phyloP scores from a whole-genome alignment of 2,113 vertebrate species.

The Camelus bactrianus region DNA sequence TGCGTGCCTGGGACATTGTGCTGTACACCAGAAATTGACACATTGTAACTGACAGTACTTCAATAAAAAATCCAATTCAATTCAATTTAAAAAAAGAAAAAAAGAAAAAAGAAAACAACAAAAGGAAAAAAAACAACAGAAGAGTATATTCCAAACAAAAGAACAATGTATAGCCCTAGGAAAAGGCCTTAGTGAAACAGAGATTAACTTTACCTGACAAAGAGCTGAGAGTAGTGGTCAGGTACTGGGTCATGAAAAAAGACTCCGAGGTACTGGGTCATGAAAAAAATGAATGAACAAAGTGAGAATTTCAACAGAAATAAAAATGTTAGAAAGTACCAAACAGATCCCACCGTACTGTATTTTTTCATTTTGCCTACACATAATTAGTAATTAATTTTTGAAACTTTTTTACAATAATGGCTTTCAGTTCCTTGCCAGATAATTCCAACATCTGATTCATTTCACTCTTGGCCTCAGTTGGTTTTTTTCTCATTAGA shows the following conservation, averaged over 20 bases:
- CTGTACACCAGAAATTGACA: no score
- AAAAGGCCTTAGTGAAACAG: not conserved
- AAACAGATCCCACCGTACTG: not conserved
- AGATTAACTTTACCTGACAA: not conserved
- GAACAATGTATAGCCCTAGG: not conserved
- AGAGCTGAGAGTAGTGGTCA: not conserved
- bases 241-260: not conserved
- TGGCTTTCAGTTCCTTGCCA: not conserved
- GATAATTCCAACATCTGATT: not conserved
- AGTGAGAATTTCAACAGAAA: not conserved
- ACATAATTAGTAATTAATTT: not conserved
- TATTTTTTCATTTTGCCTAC: not conserved
- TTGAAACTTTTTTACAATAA: not conserved
- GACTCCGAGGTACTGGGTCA: not conserved
- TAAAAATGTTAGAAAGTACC: not conserved
- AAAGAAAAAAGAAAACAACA: not conserved
- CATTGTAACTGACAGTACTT: no score
- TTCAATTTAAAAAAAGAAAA: no score
- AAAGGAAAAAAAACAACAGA: not conserved
- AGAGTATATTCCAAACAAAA: not conserved
- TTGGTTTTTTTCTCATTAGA: not conserved
- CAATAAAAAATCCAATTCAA: no score
- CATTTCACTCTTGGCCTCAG: not conserved
- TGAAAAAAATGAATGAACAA: not conserved
- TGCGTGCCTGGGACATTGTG: no score